These are phyloP conservation scores for Lethenteron reissneri DNA, from an alignment of 2,113 vertebrate genomes.

Conservation along the genomic window DNA sequence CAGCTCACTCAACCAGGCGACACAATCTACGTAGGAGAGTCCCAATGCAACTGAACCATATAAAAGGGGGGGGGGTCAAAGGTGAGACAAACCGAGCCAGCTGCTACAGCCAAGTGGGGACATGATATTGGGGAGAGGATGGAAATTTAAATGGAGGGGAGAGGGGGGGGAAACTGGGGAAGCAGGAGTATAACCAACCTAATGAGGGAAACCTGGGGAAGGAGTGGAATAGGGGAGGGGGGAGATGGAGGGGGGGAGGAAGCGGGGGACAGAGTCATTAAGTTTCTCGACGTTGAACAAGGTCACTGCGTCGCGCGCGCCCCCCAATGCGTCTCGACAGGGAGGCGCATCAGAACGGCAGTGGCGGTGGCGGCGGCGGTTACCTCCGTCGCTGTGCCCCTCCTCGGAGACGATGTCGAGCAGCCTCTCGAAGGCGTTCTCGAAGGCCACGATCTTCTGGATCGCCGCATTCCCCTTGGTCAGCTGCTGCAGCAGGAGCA, in stretches of 20 bases:
- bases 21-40: no score
- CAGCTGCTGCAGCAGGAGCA: constrained; percentile 67
- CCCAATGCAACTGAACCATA: no score
- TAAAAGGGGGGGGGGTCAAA: no score
- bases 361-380: neutral
- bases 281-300: neutral
- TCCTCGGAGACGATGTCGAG: constrained; percentile 88
- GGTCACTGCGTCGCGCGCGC: neutral
- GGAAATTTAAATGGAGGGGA: no score
- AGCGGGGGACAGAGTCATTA: neutral
- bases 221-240: neutral
- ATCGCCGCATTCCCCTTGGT: constrained; percentile 92
- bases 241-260: neutral
- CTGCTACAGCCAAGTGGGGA: no score
- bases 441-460: constrained; percentile 97
- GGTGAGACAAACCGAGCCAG: no score
- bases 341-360: no score
- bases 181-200: neutral
- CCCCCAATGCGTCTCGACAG: no score
- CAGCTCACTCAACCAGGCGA: no score
- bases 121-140: no score
- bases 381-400: constrained; percentile 88
- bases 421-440: constrained; percentile 87
- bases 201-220: neutral
- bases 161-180: no score